A percentile compares a stretch with the other conserved stretches of the same genome.
Evolutionary conservation across 35 echinoderm and acorn worm species (phyloP).

Genomic region (Holothuria glaberrima): DNA sequence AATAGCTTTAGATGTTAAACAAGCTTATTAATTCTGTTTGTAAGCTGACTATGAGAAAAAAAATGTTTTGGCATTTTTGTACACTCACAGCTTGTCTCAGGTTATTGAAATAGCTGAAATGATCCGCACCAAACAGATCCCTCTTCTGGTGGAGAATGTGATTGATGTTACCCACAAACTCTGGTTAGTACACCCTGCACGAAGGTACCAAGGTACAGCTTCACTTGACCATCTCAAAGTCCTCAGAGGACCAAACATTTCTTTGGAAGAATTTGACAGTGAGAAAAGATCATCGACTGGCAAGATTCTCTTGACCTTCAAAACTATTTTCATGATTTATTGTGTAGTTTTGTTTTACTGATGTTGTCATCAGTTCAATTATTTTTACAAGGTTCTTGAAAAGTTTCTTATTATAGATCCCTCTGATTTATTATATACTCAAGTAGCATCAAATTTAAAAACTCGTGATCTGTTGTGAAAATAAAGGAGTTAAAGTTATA

Average conservation of each 20-base stretch:
- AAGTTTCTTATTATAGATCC: no score
- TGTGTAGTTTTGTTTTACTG: no score
- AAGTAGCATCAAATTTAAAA: no score
- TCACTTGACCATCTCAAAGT: constrained; percentile 14
- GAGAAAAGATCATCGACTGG: background rate
- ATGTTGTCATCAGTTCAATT: no score
- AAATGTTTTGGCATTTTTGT: no score
- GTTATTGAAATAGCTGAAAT: constrained; percentile 61
- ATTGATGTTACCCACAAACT: constrained; percentile 68
- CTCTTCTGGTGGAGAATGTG: constrained; percentile 55
- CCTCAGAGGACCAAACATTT: background rate
- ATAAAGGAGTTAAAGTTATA: no score
- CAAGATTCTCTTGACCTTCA: background rate
- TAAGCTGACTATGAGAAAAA: no score
- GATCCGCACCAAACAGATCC: constrained; percentile 44
- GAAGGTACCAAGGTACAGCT: constrained; percentile 38
- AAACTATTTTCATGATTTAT: background rate
- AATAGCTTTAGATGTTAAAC: no score
- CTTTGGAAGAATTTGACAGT: background rate
- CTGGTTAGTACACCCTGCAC: constrained; percentile 68
- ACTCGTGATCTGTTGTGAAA: no score
- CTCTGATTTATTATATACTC: no score
- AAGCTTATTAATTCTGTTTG: no score
- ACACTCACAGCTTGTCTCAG: constrained; percentile 26
- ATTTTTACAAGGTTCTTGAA: no score